These are phyloP conservation scores for Tachysurus vachellii DNA, from an alignment of 2,113 vertebrate genomes.

Conservation along the genomic window DNA sequence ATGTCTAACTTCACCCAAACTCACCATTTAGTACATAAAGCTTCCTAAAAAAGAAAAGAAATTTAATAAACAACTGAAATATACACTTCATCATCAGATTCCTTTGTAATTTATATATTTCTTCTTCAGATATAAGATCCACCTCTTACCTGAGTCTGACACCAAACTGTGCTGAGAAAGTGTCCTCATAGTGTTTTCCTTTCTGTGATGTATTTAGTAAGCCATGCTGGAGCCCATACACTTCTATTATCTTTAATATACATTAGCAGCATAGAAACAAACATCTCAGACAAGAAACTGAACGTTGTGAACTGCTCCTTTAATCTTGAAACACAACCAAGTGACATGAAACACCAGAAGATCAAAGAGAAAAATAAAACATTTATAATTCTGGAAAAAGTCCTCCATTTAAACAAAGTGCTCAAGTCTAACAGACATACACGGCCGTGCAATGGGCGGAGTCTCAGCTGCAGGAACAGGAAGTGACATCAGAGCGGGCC, in stretches of 20 bases:
- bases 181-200: not conserved
- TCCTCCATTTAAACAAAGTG: constrained; percentile 10
- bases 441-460: not conserved
- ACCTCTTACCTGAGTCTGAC: not conserved
- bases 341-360: not conserved
- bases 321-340: not conserved
- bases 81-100: not conserved
- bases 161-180: not conserved
- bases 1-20: not conserved
- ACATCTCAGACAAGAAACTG: not conserved
- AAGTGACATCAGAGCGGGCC: not conserved
- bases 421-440: not conserved
- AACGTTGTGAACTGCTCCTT: not conserved
- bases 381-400: not conserved
- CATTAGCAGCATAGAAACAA: not conserved
- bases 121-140: not conserved
- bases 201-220: not conserved
- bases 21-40: not conserved
- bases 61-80: not conserved
- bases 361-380: constrained; percentile 3
- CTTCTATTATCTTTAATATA: not conserved
- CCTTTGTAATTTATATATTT: not conserved
- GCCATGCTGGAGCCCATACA: not conserved
- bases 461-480: constrained; percentile 13
- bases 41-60: not conserved